Conservation (phyloP, 2,797 vertebrate species). For the Mycteria americana region DNA sequence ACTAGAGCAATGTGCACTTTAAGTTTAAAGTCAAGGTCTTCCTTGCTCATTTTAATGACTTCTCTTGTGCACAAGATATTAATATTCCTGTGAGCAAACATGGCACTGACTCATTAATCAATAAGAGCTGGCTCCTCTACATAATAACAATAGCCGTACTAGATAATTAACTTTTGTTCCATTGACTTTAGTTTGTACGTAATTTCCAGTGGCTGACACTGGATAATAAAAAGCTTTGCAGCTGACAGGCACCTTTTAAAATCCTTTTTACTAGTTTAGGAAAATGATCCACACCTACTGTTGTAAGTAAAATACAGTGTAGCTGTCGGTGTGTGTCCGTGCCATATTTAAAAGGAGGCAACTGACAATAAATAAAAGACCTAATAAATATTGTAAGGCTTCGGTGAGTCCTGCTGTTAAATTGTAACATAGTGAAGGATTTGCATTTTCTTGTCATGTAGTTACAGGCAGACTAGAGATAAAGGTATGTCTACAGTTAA, state of each 20-base stretch:
- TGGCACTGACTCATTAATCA: slow-evolving; percentile 85
- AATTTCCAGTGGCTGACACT: slow-evolving; percentile 76
- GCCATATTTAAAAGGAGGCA: slow-evolving; percentile 60
- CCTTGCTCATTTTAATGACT: slow-evolving; percentile 86
- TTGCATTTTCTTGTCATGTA: slow-evolving; percentile 58
- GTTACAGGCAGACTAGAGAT: slow-evolving; percentile 30
- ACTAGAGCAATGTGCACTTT: slow-evolving; percentile 54
- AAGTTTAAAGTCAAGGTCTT: slow-evolving; percentile 84
- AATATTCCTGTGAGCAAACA: slow-evolving; percentile 88
- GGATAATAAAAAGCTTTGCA: slow-evolving; percentile 55
- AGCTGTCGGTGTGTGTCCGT: not conserved
- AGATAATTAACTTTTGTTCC: slow-evolving; percentile 85
- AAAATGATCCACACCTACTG: slow-evolving; percentile 19
- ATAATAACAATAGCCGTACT: slow-evolving; percentile 60
- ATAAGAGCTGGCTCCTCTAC: slow-evolving; percentile 79
- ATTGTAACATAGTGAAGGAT: slow-evolving; percentile 33
- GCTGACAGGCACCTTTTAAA: slow-evolving; percentile 54
- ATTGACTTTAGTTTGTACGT: slow-evolving; percentile 74
- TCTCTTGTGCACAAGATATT: slow-evolving; percentile 79
- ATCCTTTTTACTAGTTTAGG: slow-evolving; percentile 36
- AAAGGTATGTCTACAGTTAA: slow-evolving; percentile 33
- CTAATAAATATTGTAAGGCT: slow-evolving; percentile 57
- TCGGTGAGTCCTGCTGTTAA: slow-evolving; percentile 43
- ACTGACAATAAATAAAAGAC: slow-evolving; percentile 63
- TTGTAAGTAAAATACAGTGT: slow-evolving; percentile 10